Evolutionary conservation across 2,888 invertebrate species (phyloP), one percentile per base, ranked within the genome.

Genomic region (Synergus umbraculus): DNA sequence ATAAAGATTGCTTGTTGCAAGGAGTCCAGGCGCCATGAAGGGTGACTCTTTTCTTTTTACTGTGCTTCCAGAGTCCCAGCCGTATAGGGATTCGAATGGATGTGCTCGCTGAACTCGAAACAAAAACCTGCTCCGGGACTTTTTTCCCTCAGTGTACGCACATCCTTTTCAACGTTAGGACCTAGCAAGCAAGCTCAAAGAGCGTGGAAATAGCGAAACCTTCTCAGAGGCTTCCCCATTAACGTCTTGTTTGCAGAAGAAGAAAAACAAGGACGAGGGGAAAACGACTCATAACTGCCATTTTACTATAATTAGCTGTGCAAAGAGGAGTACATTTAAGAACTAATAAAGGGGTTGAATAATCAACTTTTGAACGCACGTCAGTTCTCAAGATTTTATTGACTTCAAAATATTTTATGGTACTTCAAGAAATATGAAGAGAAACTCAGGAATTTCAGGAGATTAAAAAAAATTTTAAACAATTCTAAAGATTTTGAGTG

Each of bases 71-170:
- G 46, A 76, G 54, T 46, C 29, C 76, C 80, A 66, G 76, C 87
- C 87, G 85, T 88, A 88, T 87, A 88, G 88, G 87, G 87, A 88
- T 86, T 86, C 85, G 85, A 79, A 78, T 76, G 83, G 86, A 85
- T 84, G 85, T 87, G 88, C 82, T 86, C 84, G 86, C 85, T 84
- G 85, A 85, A 85, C 87, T 83, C 81, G 76, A 82, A 78, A 85
- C 87, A 87, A 89, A 87, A 89, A 89, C 85, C 79, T 85, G 85
- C 85, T 87, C 79, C 78, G 79, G 80, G 76, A 82, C 77, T 76
- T 41, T 63, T 66, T 66, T 58, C 66, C 79, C 66, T 76, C 78
- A 80, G 78, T 83, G 65, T 79, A 66, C 79, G 60, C 73, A 79
- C 83, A 79, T 81, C 80, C 79, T 83, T 79, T 77, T 69, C 79